Percentiles rank a stretch among this genome's conserved stretches.
Conservation (phyloP, 2,888 invertebrate genomes). For the Drosophila bunnanda region DNA sequence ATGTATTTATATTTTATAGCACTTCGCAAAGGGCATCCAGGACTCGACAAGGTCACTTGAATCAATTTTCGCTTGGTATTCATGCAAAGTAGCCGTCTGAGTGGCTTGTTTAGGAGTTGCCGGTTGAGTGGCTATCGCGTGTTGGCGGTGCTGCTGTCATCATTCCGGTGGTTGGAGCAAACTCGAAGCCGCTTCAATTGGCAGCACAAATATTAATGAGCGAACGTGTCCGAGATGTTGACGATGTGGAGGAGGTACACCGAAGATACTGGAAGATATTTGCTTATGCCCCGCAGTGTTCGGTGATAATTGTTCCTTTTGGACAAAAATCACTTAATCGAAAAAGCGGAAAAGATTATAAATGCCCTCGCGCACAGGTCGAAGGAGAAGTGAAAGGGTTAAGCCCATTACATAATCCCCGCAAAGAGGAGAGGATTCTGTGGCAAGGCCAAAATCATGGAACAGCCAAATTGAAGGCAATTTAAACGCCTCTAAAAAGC, state of each 20-base stretch:
- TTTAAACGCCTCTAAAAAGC: conserved; percentile 36
- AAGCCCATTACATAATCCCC: conserved; percentile 9
- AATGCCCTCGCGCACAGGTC: conserved; percentile 6
- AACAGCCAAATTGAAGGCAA: conserved; percentile 33
- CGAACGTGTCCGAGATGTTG: conserved; percentile 63
- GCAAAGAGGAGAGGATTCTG: conserved; percentile 19
- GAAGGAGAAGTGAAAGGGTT: conserved; percentile 31
- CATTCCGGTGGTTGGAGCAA: conserved; percentile 40
- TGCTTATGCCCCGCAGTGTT: not conserved
- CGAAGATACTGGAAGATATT: not conserved
- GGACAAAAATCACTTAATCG: conserved; percentile 46
- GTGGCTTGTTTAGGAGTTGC: conserved; percentile 34
- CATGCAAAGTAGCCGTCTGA: conserved; percentile 56
- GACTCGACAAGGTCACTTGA: not conserved
- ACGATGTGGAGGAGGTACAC: not conserved
- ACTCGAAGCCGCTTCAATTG: conserved; percentile 66
- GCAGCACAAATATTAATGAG: conserved; percentile 74
- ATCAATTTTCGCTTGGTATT: conserved; percentile 42
- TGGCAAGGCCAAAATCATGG: conserved; percentile 31
- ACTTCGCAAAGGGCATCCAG: not conserved
- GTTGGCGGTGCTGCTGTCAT: conserved; percentile 41
- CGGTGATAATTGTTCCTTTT: conserved; percentile 63
- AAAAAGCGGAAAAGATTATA: conserved; percentile 54
- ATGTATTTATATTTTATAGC: not conserved
- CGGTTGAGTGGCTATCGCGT: conserved; percentile 22